A percentile compares a stretch with the other conserved stretches of the same genome.
These are phyloP conservation scores for Neostethus bicornis DNA, from an alignment of 2,797 vertebrate genomes.

Conservation along the genomic window DNA sequence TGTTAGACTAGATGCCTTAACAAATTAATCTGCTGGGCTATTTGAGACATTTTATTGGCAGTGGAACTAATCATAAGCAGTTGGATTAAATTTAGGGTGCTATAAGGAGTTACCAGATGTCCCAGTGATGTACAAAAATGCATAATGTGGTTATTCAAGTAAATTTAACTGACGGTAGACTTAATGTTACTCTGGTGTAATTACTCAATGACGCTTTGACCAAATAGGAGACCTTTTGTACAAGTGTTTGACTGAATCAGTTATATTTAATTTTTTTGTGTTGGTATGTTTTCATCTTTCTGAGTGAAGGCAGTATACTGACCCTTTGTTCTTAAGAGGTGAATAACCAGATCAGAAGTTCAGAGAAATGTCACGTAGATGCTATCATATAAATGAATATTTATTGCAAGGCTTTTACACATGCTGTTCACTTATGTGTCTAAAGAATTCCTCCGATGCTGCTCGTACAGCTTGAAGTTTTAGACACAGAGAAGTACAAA, in stretches of 20 bases:
- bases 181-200: slow-evolving; percentile 37
- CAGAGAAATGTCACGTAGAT: slow-evolving; percentile 6
- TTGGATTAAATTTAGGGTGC: slow-evolving; percentile 41
- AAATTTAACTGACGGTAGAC: slow-evolving; percentile 26
- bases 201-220: slow-evolving; percentile 43
- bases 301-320: slow-evolving; percentile 11
- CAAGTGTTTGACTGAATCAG: slow-evolving; percentile 25
- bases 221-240: slow-evolving; percentile 14
- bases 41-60: slow-evolving; percentile 47
- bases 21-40: slow-evolving; percentile 55
- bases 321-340: slow-evolving; percentile 3
- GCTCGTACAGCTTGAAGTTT: slow-evolving; percentile 22
- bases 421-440: slow-evolving; percentile 20
- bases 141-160: slow-evolving; percentile 40
- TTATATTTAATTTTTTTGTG: slow-evolving; percentile 18
- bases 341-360: slow-evolving; percentile 46
- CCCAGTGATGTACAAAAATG: slow-evolving; percentile 35
- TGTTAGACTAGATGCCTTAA: slow-evolving; percentile 52
- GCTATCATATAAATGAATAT: background rate
- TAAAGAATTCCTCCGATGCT: slow-evolving; percentile 18
- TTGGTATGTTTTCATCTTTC: slow-evolving; percentile 26
- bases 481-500: slow-evolving; percentile 30
- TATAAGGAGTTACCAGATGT: slow-evolving; percentile 36
- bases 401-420: slow-evolving; percentile 18
- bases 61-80: slow-evolving; percentile 35